Evolutionary conservation across 1,140 invertebrate species (phyloP).

Genomic region (Meloidogyne exigua): DNA sequence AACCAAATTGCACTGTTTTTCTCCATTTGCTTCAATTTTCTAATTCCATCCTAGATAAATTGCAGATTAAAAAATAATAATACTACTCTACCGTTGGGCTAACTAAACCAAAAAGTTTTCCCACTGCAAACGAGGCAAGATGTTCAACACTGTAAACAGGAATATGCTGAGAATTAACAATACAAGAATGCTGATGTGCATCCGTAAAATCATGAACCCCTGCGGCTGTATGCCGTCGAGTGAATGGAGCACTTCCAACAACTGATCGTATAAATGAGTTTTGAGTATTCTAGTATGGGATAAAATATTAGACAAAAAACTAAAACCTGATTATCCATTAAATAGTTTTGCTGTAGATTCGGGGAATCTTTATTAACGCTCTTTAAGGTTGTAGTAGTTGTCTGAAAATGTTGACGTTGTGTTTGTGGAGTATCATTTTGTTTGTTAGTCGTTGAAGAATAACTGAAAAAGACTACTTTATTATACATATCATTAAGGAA

Average conservation of each 20-base stretch:
- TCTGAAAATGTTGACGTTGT: background rate
- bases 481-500: background rate
- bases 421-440: background rate
- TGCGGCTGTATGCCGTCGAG: conserved; percentile 13
- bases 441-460: background rate
- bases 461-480: background rate
- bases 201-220: background rate
- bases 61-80: conserved; percentile 58
- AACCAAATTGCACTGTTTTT: conserved; percentile 98
- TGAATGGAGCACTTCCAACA: background rate
- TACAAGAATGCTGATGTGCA: background rate
- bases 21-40: conserved; percentile 87
- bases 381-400: conserved; percentile 3
- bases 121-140: conserved; percentile 90
- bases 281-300: background rate
- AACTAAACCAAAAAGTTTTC: conserved; percentile 1
- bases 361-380: background rate
- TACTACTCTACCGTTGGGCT: background rate
- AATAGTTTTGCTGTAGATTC: conserved; percentile 7
- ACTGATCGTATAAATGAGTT: background rate
- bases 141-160: conserved; percentile 83
- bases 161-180: conserved; percentile 13
- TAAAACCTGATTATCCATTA: conserved; percentile 7
- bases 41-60: conserved; percentile 79
- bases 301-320: background rate